Percentiles rank a stretch among this genome's conserved stretches.
Evolutionary conservation across 2,888 invertebrate genomes (phyloP).

Genomic region (Tenthredo scrophulariae): DNA sequence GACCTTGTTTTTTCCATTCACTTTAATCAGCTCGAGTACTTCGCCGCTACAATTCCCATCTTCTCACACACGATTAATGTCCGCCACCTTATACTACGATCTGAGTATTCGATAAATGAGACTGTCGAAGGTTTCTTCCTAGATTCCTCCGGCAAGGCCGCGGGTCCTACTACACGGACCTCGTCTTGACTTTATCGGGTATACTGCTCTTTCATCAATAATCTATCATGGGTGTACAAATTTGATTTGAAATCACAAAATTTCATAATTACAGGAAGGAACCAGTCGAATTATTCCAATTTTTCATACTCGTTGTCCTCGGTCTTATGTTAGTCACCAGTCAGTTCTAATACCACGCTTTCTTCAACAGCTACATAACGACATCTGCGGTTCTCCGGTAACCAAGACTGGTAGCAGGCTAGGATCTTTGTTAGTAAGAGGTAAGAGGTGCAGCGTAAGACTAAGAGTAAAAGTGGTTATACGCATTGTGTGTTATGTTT

Average conservation of each 20-base stretch:
- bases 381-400: not conserved
- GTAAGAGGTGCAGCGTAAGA: conserved; percentile 33
- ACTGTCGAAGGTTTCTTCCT: conserved; percentile 67
- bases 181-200: not conserved
- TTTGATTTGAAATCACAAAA: not conserved
- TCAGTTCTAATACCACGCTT: not conserved
- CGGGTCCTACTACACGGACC: not conserved
- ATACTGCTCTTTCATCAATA: not conserved
- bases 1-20: conserved; percentile 38
- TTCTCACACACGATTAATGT: not conserved
- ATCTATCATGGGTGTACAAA: not conserved
- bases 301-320: not conserved
- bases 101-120: conserved; percentile 29
- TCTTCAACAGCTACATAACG: not conserved
- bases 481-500: not conserved
- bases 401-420: conserved; percentile 8
- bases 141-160: conserved; percentile 69
- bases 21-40: not conserved
- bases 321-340: not conserved
- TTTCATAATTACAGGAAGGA: too few relatives aligned
- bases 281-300: too few relatives aligned
- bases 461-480: conserved; percentile 27
- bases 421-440: not conserved
- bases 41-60: conserved; percentile 32
- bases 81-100: conserved; percentile 1